Evolutionary conservation across 2,888 invertebrate genomes (phyloP).

Genomic region (Dolichopus griseipennis): DNA sequence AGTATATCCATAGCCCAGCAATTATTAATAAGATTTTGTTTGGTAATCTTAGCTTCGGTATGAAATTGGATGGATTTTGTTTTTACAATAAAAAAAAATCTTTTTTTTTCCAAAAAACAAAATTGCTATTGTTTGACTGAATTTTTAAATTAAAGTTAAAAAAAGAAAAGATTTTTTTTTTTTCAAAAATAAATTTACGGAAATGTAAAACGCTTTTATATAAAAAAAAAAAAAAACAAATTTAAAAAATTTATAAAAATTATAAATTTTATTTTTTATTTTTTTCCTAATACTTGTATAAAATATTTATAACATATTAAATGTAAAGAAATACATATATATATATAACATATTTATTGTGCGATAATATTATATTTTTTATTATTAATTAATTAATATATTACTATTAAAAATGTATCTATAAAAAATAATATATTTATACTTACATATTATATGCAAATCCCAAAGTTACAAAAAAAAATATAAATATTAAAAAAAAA

Average conservation of each 20-base stretch:
- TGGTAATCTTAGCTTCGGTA: no score
- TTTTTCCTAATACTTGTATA: not conserved
- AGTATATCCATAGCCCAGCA: no score
- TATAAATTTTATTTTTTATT: not conserved
- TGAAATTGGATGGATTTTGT: not conserved
- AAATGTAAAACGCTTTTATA: constrained; percentile 6
- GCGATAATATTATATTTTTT: not conserved
- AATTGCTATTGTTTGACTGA: not conserved
- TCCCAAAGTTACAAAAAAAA: not conserved
- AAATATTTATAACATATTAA: no score
- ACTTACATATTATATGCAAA: not conserved
- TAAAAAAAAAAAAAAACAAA: not conserved
- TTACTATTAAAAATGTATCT: not conserved
- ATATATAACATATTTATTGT: not conserved
- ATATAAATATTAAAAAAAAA: not conserved
- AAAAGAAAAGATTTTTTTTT: not conserved
- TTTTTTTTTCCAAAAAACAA: not conserved
- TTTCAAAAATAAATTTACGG: not conserved
- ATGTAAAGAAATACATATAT: no score
- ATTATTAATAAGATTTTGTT: no score
- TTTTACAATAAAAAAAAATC: not conserved
- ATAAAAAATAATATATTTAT: no score
- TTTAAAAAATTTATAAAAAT: not conserved
- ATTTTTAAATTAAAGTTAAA: not conserved
- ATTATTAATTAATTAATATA: not conserved